Evolutionary conservation across 1,140 invertebrate species (phyloP).

Genomic region (Armadillidium nasatum): DNA sequence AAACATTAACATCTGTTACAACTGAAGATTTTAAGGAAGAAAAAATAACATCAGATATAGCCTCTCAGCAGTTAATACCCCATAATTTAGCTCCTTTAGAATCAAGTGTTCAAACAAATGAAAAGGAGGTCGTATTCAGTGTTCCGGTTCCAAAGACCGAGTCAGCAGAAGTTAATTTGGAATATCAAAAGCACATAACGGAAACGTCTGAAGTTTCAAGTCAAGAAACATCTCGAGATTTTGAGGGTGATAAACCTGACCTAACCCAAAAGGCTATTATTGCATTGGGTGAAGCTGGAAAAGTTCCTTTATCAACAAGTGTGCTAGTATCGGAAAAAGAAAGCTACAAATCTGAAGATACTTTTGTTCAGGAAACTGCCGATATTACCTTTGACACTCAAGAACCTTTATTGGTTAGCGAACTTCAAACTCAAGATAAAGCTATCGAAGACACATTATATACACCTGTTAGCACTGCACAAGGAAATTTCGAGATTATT

Average conservation of each 20-base stretch:
- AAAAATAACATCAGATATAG: slow-evolving; percentile 52
- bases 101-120: not conserved
- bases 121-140: not conserved
- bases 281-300: slow-evolving; percentile 27
- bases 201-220: slow-evolving; percentile 28
- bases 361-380: slow-evolving; percentile 31
- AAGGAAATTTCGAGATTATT: not conserved
- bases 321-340: slow-evolving; percentile 31
- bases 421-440: slow-evolving; percentile 23
- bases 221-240: slow-evolving; percentile 31
- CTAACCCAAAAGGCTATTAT: slow-evolving; percentile 29
- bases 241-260: not conserved
- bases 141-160: slow-evolving; percentile 10
- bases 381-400: not conserved
- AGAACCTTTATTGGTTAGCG: slow-evolving; percentile 57
- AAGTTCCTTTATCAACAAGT: not conserved
- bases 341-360: slow-evolving; percentile 46
- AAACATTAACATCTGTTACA: slow-evolving; percentile 37
- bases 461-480: not conserved
- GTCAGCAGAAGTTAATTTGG: slow-evolving; percentile 25
- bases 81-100: not conserved
- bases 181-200: slow-evolving; percentile 16
- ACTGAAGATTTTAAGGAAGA: slow-evolving; percentile 42
- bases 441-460: not conserved
- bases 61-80: slow-evolving; percentile 48